Conservation (phyloP, 2,797 vertebrate species). For the Phrynocephalus vlangalii region DNA sequence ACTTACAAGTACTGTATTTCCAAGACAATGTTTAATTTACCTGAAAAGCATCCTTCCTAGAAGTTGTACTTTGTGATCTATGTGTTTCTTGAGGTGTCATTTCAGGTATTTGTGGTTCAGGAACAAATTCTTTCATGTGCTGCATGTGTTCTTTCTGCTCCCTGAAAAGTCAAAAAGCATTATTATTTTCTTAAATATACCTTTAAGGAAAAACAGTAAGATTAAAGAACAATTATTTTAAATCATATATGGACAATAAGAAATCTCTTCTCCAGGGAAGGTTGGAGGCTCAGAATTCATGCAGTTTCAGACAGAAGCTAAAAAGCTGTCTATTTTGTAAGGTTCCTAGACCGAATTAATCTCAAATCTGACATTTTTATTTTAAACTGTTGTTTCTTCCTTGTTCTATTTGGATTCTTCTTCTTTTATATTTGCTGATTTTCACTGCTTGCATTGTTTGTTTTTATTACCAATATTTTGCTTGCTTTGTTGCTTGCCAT, state of each 20-base stretch:
- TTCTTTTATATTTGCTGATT: background rate
- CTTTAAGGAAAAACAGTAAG: background rate
- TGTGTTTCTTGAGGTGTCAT: slow-evolving; percentile 79
- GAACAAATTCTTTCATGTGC: slow-evolving; percentile 80
- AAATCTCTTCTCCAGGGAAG: background rate
- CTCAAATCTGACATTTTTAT: background rate
- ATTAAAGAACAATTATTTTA: slow-evolving; percentile 15
- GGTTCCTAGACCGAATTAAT: background rate
- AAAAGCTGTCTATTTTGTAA: background rate
- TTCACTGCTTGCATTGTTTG: background rate
- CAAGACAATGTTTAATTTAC: slow-evolving; percentile 74
- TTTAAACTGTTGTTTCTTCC: background rate
- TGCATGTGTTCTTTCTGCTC: slow-evolving; percentile 92
- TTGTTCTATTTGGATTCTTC: background rate
- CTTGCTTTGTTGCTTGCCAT: background rate
- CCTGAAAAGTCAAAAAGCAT: slow-evolving; percentile 76
- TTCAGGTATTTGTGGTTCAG: slow-evolving; percentile 77
- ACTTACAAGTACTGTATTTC: slow-evolving; percentile 9
- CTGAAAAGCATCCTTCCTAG: slow-evolving; percentile 88
- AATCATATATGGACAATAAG: background rate
- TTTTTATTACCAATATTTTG: background rate
- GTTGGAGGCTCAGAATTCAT: background rate
- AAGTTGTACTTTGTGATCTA: slow-evolving; percentile 85
- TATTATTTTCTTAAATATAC: slow-evolving; percentile 44
- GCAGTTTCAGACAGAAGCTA: background rate